These are phyloP conservation scores for Oithona nana DNA, from an alignment of 2,888 invertebrate species.

Conservation along the genomic window DNA sequence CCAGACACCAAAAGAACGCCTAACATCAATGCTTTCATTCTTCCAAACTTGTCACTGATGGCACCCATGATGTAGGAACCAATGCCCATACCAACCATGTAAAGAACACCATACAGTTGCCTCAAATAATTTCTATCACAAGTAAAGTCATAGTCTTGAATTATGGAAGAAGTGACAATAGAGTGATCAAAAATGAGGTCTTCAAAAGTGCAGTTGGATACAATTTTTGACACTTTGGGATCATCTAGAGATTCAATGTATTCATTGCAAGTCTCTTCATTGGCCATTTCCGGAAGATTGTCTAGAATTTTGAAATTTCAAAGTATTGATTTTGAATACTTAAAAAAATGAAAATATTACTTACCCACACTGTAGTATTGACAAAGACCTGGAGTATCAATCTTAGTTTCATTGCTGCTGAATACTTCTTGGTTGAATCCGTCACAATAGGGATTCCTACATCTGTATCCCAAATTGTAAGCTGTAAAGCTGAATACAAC, in stretches of 20 bases:
- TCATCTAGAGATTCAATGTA: background rate
- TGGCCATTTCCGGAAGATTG: background rate
- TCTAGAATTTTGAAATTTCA: no score
- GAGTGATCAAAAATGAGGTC: background rate
- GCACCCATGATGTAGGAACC: conserved; percentile 14
- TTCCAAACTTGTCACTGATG: conserved; percentile 6
- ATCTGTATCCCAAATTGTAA: background rate
- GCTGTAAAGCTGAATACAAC: conserved; percentile 17
- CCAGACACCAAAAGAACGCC: background rate
- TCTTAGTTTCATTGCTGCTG: no score
- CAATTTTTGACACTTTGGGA: background rate
- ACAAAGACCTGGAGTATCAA: no score
- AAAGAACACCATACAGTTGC: background rate
- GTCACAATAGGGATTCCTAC: conserved; percentile 4
- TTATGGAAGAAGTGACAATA: background rate
- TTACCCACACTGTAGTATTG: no score
- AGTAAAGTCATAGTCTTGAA: background rate
- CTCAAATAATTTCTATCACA: background rate
- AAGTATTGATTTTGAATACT: no score
- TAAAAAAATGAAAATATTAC: no score
- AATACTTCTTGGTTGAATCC: background rate
- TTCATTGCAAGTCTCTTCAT: background rate
- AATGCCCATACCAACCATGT: conserved; percentile 16
- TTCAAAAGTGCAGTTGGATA: background rate
- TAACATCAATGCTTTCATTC: conserved; percentile 8